Evolutionary conservation across 2,797 vertebrate genomes (phyloP).

Genomic region (Karalla daura): DNA sequence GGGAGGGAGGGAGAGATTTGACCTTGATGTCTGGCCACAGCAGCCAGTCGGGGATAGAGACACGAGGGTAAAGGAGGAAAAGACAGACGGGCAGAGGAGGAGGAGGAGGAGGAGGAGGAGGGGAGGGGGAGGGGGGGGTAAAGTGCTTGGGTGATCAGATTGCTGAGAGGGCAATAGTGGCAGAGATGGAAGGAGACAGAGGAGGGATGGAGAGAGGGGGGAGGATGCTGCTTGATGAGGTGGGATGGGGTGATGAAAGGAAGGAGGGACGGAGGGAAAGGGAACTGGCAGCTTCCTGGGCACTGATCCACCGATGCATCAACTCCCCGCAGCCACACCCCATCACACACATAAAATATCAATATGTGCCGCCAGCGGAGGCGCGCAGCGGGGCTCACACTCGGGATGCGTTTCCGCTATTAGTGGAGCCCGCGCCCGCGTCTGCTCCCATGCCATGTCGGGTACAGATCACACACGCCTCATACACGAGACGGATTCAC

Average conservation of each 20-base stretch:
- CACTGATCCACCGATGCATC: constrained; percentile 72
- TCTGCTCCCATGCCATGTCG: neutral
- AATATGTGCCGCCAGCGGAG: constrained; percentile 39
- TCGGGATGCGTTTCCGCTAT: constrained; percentile 3
- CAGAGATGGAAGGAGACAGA: constrained; percentile 36
- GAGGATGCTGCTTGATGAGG: constrained; percentile 39
- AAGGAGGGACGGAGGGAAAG: constrained; percentile 51
- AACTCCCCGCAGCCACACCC: constrained; percentile 72
- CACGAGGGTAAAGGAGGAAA: constrained; percentile 64
- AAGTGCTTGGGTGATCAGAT: constrained; percentile 76
- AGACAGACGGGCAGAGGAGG: constrained; percentile 35
- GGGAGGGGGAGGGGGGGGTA: constrained; percentile 26
- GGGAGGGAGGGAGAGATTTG: constrained; percentile 65
- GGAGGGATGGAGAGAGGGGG: neutral
- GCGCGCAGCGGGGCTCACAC: constrained; percentile 16
- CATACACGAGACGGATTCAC: neutral
- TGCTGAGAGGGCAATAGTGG: constrained; percentile 73
- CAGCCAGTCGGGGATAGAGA: constrained; percentile 66
- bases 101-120: constrained; percentile 9
- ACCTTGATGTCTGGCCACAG: constrained; percentile 82
- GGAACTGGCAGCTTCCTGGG: constrained; percentile 59
- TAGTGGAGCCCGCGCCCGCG: neutral
- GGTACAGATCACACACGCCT: neutral
- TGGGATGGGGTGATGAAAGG: constrained; percentile 49
- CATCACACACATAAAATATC: constrained; percentile 38